Evolutionary conservation across 2,113 vertebrate genomes (phyloP), one percentile per base, ranked within the genome.

Genomic region (Hystrix cristata): DNA sequence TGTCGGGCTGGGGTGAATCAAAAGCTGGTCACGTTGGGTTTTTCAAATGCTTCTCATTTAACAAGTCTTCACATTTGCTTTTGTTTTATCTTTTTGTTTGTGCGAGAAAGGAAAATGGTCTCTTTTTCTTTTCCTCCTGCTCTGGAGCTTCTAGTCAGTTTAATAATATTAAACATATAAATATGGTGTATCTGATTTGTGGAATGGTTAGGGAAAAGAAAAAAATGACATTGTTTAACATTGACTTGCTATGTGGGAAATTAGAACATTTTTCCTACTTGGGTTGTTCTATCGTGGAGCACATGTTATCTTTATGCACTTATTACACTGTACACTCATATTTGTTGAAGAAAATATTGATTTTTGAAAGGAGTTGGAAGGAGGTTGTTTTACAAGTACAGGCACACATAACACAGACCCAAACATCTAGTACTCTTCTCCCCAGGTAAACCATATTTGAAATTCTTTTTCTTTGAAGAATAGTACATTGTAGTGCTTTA

Each of bases 1-100:
- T 97, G 95, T 97, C 97, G 97, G 92, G 94, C 97, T 91, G 57
- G 97, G 87, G 94, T 96, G 97, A 97, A 97, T 97, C 95, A 97
- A 97, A 97, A 97, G 92, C 96, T 95, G 95, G 90, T 96, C 95
- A 95, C 81, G 46, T 90, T 98, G 85, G 95, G 83, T 90, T 93
- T 95, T 97, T 97, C 94, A 96, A 83, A 95, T 92, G 95, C 94
- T 92, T 94, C 53, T 95, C 59, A 95, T 97, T 96, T 92, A 97
- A 94, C 67, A 94, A 88, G 85, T 89, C 92, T 85, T 94, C 60
- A 27, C 74, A 89, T 97, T 96, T 90, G 95, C 94, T 97, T 97
- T 97, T 97, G 86, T 97, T 96, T 96, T 96, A 89, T 96, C 43
- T 89, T 93, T 95, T 82, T 89, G 62, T 96, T 91, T 94, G 43